A percentile compares a stretch with the other conserved stretches of the same genome.
phyloP scores from a whole-genome alignment of 2,797 vertebrate species.

The Microhierax caerulescens region DNA sequence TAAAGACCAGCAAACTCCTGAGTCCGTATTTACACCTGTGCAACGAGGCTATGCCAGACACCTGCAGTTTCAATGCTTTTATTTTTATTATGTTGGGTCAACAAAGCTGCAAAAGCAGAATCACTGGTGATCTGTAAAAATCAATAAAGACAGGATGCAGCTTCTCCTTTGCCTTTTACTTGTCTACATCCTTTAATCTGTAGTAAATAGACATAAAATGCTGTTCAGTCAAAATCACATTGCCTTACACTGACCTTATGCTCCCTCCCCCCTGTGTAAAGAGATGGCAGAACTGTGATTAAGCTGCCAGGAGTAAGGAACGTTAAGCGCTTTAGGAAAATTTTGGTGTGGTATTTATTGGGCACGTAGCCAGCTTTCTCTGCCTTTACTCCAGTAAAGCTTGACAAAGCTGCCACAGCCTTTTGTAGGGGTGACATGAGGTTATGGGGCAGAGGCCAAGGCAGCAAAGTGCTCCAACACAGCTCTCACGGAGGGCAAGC shows the following conservation, averaged over 20 bases:
- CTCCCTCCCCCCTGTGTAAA: background rate
- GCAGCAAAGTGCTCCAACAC: background rate
- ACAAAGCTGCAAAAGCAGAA: background rate
- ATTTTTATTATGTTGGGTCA: background rate
- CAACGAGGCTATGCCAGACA: background rate
- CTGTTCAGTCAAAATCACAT: background rate
- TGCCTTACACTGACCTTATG: background rate
- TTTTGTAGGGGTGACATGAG: background rate
- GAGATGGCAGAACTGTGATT: background rate
- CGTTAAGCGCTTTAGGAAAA: background rate
- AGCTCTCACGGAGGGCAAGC: background rate
- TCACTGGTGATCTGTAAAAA: background rate
- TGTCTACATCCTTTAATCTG: background rate
- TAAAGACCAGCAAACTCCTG: background rate
- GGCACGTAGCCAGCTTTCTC: background rate
- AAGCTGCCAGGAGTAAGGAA: rapidly evolving
- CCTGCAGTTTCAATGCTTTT: background rate
- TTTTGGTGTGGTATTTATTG: background rate
- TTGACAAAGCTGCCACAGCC: background rate
- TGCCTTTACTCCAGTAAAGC: no score
- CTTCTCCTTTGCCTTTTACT: background rate
- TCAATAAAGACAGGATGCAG: background rate
- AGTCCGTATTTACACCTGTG: background rate
- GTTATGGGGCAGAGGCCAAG: background rate
- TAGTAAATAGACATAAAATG: background rate